These are phyloP conservation scores for Drosophila demipolita DNA, from an alignment of 2,888 invertebrate genomes.

Conservation along the genomic window DNA sequence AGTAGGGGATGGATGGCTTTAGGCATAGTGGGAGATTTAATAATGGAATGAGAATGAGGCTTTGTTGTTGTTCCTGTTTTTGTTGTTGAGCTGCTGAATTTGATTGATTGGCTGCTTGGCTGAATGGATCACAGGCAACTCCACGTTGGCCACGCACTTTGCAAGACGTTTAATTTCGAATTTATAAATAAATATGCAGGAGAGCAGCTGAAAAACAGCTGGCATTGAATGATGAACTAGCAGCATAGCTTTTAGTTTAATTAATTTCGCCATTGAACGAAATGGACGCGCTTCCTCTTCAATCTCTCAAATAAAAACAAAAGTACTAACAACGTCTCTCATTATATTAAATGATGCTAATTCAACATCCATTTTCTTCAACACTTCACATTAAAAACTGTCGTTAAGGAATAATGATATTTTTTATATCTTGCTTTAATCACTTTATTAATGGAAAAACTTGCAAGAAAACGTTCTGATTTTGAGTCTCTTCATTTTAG, in stretches of 20 bases:
- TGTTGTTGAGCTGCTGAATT: slow-evolving; percentile 53
- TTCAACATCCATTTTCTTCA: not conserved
- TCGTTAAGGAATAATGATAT: not conserved
- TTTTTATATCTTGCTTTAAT: not conserved
- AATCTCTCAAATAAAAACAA: slow-evolving; percentile 1
- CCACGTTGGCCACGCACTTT: slow-evolving; percentile 53
- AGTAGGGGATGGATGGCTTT: slow-evolving; percentile 71
- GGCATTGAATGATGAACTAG: slow-evolving; percentile 66
- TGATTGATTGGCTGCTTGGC: slow-evolving; percentile 72
- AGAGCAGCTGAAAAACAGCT: slow-evolving; percentile 55
- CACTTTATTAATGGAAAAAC: not conserved
- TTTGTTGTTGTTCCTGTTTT: not conserved
- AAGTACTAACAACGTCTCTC: not conserved
- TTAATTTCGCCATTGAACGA: slow-evolving; percentile 53
- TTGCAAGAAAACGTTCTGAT: not conserved
- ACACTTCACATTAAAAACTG: not conserved
- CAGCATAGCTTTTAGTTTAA: slow-evolving; percentile 64
- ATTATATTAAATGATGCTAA: not conserved
- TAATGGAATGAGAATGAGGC: slow-evolving; percentile 21
- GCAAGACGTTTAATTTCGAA: slow-evolving; percentile 71
- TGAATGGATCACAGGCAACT: slow-evolving; percentile 67
- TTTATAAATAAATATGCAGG: slow-evolving; percentile 69
- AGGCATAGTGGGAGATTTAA: slow-evolving; percentile 3
- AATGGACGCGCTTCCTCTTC: slow-evolving; percentile 6
- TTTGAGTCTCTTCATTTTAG: not conserved